Conservation (phyloP, 2,113 vertebrate species). For the Bubo bubo region DNA sequence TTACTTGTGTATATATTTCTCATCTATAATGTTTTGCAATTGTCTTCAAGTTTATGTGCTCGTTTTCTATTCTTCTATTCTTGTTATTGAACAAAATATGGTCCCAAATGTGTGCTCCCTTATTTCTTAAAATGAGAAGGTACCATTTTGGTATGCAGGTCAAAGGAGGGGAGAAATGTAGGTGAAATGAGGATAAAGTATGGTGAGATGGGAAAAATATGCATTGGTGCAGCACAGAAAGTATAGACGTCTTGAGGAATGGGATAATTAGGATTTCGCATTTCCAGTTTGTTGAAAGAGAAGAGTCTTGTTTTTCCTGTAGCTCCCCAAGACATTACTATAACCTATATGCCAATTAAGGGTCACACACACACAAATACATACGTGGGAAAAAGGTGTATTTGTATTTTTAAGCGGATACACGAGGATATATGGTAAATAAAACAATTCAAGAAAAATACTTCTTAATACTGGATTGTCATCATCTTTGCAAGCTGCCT, state of each 20-base stretch:
- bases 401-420: neutral
- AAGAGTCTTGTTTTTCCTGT: neutral
- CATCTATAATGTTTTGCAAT: neutral
- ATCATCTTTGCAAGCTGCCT: neutral
- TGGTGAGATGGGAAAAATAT: neutral
- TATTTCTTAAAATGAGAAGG: neutral
- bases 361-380: neutral
- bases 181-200: neutral
- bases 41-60: neutral
- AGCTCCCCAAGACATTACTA: neutral
- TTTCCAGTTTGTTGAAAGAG: neutral
- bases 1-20: neutral
- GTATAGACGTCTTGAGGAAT: neutral
- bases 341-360: neutral
- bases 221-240: neutral
- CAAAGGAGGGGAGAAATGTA: neutral
- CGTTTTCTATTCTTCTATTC: neutral
- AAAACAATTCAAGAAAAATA: neutral
- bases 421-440: fast-evolving
- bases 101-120: neutral
- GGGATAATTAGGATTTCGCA: neutral
- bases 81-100: neutral
- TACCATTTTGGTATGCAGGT: neutral
- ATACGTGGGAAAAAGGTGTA: neutral
- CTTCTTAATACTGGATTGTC: neutral